Conservation (phyloP, 2,888 invertebrate species). For the Listrodromus nycthemerus region DNA sequence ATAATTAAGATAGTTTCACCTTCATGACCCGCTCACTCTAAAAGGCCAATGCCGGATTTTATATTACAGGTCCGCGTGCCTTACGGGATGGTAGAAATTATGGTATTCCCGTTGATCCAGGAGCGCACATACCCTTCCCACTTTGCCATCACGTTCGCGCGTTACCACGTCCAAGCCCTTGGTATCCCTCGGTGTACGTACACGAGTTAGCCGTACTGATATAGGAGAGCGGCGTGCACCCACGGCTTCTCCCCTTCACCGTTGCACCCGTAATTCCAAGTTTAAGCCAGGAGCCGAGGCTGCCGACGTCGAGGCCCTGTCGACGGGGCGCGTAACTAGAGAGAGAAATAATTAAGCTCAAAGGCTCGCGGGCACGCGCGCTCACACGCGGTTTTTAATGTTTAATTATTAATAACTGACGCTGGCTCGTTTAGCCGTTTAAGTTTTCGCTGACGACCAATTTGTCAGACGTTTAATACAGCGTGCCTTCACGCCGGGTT, state of each 20-base stretch:
- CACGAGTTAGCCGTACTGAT: conserved; percentile 28
- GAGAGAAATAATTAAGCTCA: conserved; percentile 71
- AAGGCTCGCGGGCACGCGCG: conserved; percentile 57
- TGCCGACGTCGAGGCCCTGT: conserved; percentile 49
- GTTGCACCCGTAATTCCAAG: conserved; percentile 63
- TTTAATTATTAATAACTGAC: conserved; percentile 71
- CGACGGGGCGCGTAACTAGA: conserved; percentile 61
- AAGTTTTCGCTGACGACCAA: conserved; percentile 70
- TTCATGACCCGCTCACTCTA: conserved; percentile 21
- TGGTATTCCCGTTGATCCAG: conserved; percentile 29
- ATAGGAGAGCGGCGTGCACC: conserved; percentile 46
- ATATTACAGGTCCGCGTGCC: conserved; percentile 47
- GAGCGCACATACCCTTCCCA: conserved; percentile 16
- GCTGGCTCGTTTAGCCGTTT: conserved; percentile 69
- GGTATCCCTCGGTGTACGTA: conserved; percentile 19
- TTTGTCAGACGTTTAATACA: conserved; percentile 68
- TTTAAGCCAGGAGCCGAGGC: conserved; percentile 58
- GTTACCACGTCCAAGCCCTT: conserved; percentile 48
- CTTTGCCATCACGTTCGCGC: conserved; percentile 34
- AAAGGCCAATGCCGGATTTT: conserved; percentile 46
- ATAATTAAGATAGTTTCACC: conserved; percentile 50
- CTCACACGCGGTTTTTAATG: conserved; percentile 67
- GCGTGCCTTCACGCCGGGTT: conserved; percentile 25
- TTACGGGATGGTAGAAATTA: conserved; percentile 50
- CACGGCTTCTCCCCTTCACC: conserved; percentile 44